Conservation (phyloP, 2,113 vertebrate species). For the Brevimyrus niger region DNA sequence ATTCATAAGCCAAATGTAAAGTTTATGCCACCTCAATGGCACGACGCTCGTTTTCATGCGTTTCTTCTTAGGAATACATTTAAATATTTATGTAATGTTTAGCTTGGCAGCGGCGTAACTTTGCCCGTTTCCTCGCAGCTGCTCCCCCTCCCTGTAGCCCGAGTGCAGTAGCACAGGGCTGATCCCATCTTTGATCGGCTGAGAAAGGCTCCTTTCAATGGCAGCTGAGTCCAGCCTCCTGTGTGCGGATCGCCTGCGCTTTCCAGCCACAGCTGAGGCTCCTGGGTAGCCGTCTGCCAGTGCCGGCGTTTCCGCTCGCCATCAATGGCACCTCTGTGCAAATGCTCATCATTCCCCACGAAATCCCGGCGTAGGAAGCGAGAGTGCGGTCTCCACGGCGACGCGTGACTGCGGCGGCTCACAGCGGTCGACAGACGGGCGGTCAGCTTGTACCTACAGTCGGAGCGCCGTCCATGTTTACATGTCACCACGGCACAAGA, state of each 20-base stretch:
- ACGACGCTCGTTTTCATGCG: not conserved
- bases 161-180: not conserved
- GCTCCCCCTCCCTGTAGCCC: not conserved
- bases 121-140: not conserved
- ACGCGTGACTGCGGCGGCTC: not conserved
- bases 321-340: not conserved
- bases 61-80: not conserved
- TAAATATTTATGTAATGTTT: not conserved
- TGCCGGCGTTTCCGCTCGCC: not conserved
- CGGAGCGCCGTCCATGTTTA: not conserved
- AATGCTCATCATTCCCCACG: not conserved
- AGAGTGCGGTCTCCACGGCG: not conserved
- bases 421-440: not conserved
- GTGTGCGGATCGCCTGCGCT: not conserved
- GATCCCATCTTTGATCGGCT: not conserved
- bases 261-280: not conserved
- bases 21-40: not conserved
- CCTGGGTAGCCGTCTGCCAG: not conserved
- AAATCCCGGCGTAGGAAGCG: no score
- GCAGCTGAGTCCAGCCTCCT: not conserved
- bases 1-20: not conserved
- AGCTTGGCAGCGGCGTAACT: not conserved
- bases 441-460: not conserved
- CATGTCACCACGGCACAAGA: not conserved
- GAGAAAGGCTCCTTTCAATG: not conserved